Base-by-base conservation (phyloP, 1,140 invertebrate genomes). In the Aporrectodea caliginosa region DNA sequence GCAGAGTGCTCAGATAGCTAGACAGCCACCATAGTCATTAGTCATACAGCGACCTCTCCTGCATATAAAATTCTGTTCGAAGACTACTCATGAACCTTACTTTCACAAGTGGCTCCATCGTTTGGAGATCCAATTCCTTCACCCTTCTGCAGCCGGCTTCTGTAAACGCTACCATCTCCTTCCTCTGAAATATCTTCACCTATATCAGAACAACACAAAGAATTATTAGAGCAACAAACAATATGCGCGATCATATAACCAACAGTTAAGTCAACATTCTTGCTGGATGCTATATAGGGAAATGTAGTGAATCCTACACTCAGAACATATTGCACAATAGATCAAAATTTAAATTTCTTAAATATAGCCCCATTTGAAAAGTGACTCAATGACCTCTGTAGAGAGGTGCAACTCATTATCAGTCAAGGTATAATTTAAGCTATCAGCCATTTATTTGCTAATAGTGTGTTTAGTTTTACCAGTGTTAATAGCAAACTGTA, bases 101-200 rank as follows among this genome's bases (percentile, higher is more conserved):
- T 82, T 81, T 84, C 83, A 73, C 86, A 85, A 79, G 91, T 88
- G 16, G 93, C 91, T 27, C 93, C 93, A 81, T 97, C 93, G 83
- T 93, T 93, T 43, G 97, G 97, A 78, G 86, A 91, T 69, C 89
- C 86, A 83, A 89, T 91, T 0, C 92, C 92, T 79, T 91, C 90
- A 70, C 96, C 96, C 75, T 90, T 86, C 34, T 86, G 89, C n/a
- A 97, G 87, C 84, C 92, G 91, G 78, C 91, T 90, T 79, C 92
- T 92, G 35, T 93, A 89, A 82, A 99, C 95, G 31, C 93, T 92
- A 79, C 92, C 92, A 89, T 97, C 94, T 85, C 93, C 93, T 70
- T 92, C 91, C 1, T 92, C 91, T 82, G 93, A 94, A 14, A 98
- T 83, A 89, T 99, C 96, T 90, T 97, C 94, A 73, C 92, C 91